Evolutionary conservation across 2,888 invertebrate genomes (phyloP).

Genomic region (Laothoe populi): DNA sequence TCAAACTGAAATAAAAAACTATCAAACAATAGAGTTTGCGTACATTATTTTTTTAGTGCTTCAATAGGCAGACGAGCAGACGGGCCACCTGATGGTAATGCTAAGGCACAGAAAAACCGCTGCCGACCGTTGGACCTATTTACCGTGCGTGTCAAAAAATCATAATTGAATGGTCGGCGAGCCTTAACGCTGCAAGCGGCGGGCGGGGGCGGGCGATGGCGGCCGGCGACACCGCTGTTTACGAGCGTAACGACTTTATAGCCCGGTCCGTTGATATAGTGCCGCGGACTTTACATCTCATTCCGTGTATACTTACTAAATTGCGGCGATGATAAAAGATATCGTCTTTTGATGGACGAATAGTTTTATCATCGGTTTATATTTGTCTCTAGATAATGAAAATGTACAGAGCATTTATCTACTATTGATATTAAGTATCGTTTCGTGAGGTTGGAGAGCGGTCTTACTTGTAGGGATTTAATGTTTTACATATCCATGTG

Average conservation of each 20-base stretch:
- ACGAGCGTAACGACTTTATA: constrained; percentile 10
- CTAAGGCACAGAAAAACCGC: too few species aligned
- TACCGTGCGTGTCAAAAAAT: neutral
- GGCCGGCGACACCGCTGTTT: neutral
- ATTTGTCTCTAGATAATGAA: neutral
- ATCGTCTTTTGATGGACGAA: constrained; percentile 3
- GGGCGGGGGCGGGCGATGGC: neutral
- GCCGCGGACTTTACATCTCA: constrained; percentile 14
- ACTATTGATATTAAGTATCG: too few species aligned
- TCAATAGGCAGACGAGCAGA: too few species aligned
- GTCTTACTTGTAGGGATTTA: too few species aligned
- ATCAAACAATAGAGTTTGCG: too few species aligned
- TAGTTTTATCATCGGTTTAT: constrained; percentile 7
- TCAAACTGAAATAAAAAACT: too few species aligned
- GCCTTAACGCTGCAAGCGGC: neutral
- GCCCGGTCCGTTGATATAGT: constrained; percentile 14
- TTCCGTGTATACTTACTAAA: constrained; percentile 14
- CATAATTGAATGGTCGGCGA: neutral
- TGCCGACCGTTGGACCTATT: too few species aligned
- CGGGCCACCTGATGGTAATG: too few species aligned
- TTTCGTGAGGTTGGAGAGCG: too few species aligned
- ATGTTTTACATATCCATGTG: too few species aligned
- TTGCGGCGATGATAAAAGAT: too few species aligned
- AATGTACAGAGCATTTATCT: neutral
- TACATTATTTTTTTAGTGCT: too few species aligned